Evolutionary conservation across 2,888 invertebrate species (phyloP).

Genomic region (Vanessa cardui): DNA sequence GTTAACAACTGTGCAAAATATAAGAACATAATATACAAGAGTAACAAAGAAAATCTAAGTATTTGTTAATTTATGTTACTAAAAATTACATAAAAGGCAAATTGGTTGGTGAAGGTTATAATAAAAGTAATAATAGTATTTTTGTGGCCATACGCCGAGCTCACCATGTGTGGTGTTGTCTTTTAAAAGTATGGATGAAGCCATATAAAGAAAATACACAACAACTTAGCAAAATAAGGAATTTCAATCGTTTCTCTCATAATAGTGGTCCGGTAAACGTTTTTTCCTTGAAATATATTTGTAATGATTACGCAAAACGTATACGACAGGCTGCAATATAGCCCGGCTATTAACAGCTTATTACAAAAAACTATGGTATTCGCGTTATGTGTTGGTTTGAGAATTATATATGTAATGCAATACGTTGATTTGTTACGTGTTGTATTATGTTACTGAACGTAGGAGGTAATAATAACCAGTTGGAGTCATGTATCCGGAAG

Average conservation of each 20-base stretch:
- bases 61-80: too few relatives aligned
- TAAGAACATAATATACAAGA: too few relatives aligned
- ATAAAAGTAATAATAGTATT: too few relatives aligned
- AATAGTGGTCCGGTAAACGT: constrained; percentile 20
- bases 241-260: constrained; percentile 19
- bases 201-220: constrained; percentile 9
- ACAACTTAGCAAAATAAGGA: constrained; percentile 6
- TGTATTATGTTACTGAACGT: constrained; percentile 30
- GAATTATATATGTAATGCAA: constrained; percentile 18
- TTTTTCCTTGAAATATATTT: constrained; percentile 31
- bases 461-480: constrained; percentile 29
- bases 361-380: neutral
- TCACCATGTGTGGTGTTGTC: neutral
- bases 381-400: constrained; percentile 3
- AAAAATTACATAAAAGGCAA: too few relatives aligned
- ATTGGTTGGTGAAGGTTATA: too few relatives aligned
- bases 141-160: neutral
- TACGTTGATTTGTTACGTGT: constrained; percentile 26
- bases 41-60: too few relatives aligned
- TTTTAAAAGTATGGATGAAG: constrained; percentile 1
- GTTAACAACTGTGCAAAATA: too few relatives aligned
- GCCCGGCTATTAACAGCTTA: neutral
- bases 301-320: constrained; percentile 27
- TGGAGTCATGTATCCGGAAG: constrained; percentile 35
- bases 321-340: neutral